Conservation (phyloP, 2,113 vertebrate species). For the Rhegmatorhina hoffmannsi region DNA sequence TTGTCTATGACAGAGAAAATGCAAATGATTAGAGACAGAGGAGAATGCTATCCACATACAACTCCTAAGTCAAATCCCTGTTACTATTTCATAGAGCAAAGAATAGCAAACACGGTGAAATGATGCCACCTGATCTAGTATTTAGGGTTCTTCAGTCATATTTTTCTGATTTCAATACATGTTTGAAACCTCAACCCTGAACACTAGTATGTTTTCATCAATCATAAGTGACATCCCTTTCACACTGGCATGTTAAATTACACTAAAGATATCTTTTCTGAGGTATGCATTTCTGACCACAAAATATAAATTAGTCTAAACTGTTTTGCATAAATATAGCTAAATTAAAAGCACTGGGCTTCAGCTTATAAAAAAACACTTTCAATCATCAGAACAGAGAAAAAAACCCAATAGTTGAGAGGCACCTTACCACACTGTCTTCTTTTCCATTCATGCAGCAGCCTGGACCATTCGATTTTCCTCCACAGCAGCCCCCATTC, state of each 20-base stretch:
- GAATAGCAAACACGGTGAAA: background rate
- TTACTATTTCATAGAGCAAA: background rate
- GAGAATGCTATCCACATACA: background rate
- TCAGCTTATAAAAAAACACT: background rate
- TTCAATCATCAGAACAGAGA: background rate
- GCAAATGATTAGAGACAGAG: background rate
- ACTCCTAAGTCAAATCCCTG: background rate
- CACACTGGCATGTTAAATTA: background rate
- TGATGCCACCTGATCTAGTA: background rate
- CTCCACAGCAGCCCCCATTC: conserved; percentile 81
- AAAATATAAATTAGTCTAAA: background rate
- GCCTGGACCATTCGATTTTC: conserved; percentile 58
- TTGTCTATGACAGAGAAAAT: conserved; percentile 52
- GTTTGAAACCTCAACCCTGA: background rate
- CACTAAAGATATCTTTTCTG: background rate
- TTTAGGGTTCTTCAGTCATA: background rate
- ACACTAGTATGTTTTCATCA: background rate
- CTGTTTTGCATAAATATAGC: background rate
- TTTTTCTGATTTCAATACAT: background rate
- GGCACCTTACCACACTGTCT: conserved; percentile 49
- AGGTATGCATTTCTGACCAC: background rate
- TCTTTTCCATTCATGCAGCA: conserved; percentile 81
- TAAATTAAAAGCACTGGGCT: background rate
- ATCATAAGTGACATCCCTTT: background rate
- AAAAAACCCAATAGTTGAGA: background rate